Percentiles rank a stretch among this genome's conserved stretches.
Evolutionary conservation across 92 coral and sea anemone species (phyloP).

Genomic region (Heliopora coerulea): DNA sequence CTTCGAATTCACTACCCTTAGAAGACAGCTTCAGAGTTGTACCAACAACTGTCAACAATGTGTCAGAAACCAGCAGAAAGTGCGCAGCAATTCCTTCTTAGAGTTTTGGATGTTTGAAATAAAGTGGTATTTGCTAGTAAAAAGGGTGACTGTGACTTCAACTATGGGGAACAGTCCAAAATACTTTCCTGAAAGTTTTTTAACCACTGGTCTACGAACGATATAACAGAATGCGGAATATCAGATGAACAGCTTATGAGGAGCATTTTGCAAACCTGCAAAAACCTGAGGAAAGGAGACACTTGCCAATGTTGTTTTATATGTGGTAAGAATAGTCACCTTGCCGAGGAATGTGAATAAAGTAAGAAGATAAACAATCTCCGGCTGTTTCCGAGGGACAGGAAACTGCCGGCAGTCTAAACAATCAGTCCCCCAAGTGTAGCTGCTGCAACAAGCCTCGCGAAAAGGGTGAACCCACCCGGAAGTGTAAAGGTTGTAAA

Average conservation of each 20-base stretch:
- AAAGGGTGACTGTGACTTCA: constrained; percentile 62
- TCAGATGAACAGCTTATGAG: constrained; percentile 57
- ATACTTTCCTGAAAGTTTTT: constrained; percentile 47
- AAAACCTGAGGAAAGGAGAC: constrained; percentile 48
- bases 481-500: constrained; percentile 42
- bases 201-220: constrained; percentile 44
- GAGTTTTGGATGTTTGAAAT: constrained; percentile 52
- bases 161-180: constrained; percentile 55
- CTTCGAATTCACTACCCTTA: constrained; percentile 34
- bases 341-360: constrained; percentile 46
- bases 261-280: constrained; percentile 50
- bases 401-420: constrained; percentile 49
- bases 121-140: constrained; percentile 62
- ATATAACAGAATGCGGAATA: constrained; percentile 29
- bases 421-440: constrained; percentile 40
- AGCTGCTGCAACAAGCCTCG: constrained; percentile 40
- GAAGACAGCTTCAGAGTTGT: constrained; percentile 44
- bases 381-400: constrained; percentile 62
- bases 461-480: constrained; percentile 21
- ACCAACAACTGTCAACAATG: constrained; percentile 44
- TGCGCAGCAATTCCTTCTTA: constrained; percentile 54
- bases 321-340: constrained; percentile 54
- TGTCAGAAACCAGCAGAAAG: constrained; percentile 44
- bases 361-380: constrained; percentile 47
- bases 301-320: constrained; percentile 55